Evolutionary conservation across 1,140 invertebrate species (phyloP), one percentile per base, ranked within the genome.

Genomic region (Neotoxoptera formosana): DNA sequence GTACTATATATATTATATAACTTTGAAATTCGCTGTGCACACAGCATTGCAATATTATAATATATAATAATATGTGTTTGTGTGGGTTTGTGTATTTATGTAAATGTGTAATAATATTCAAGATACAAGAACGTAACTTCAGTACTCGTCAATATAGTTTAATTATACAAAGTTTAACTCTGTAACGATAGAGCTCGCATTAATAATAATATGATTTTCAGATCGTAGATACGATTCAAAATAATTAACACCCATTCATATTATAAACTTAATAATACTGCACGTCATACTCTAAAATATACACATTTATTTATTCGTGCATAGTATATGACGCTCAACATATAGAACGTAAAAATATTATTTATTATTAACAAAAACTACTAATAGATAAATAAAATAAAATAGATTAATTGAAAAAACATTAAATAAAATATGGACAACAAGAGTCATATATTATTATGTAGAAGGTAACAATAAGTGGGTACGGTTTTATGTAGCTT

Each of bases 171-270:
- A 45, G 41, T 11, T 86, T 45, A 30, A 86, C 41, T 47, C 25
- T 7, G n/a, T n/a, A 86, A 25, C 41, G 84, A 47, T 47, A 83
- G 20, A 47, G 14, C 41, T 41, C 25, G 25, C 25, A 25, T 86
- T 47, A n/a, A 86, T 86, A n/a, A 86, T 86, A 47, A 86, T 30
- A 86, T 47, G 14, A 86, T 86, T 86, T 47, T 30, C 84, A 47
- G 14, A 47, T 86, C 23, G 11, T 47, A 76, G 14, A 76, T n/a
- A 30, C 45, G n/a, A 86, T 86, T 47, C 25, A 47, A 47, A 86
- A 47, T 47, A 45, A 86, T 47, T 47, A 30, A 14, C 14, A 14
- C 41, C 45, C 84, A 47, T 47, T 30, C 23, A 14, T 30, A 76
- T 17, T 30, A 76, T 17, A 76, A 76, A n/a, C 60, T 76, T 76